phyloP scores from a whole-genome alignment of 2,113 vertebrate genomes.

The Rousettus leschenaultii region DNA sequence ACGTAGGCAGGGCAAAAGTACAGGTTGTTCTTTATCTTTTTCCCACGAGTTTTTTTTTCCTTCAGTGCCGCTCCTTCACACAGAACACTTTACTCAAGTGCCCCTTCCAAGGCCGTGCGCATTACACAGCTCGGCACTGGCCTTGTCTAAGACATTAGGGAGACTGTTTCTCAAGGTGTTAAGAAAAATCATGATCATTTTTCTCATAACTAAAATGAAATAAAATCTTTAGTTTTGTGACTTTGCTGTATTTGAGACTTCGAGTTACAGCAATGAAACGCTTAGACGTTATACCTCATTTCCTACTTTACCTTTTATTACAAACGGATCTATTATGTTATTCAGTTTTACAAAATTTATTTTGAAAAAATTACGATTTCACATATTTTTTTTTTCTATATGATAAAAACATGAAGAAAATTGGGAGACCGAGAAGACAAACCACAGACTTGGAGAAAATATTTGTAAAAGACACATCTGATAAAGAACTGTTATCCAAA shows the following conservation, averaged over 20 bases:
- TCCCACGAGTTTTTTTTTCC: background rate
- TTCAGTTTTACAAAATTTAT: background rate
- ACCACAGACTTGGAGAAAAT: background rate
- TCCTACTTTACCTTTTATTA: background rate
- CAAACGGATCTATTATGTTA: background rate
- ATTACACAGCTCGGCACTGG: background rate
- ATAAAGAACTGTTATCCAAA: background rate
- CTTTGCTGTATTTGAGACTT: background rate
- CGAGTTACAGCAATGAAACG: background rate
- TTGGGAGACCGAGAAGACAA: background rate
- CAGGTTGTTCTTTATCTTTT: background rate
- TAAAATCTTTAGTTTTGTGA: background rate
- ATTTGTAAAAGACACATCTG: background rate
- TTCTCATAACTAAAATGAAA: constrained; percentile 10
- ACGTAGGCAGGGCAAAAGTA: background rate
- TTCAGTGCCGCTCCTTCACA: background rate
- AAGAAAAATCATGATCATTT: background rate
- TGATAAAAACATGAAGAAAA: background rate
- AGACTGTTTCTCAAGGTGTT: background rate
- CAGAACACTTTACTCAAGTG: background rate
- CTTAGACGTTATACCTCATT: background rate
- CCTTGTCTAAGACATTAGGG: background rate
- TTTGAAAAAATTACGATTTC: background rate
- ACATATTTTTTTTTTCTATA: background rate
- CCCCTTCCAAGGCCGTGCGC: background rate